Percentiles rank a stretch among this genome's conserved stretches.
phyloP scores from a whole-genome alignment of 1,140 invertebrate genomes.

The Tenebrio molitor region DNA sequence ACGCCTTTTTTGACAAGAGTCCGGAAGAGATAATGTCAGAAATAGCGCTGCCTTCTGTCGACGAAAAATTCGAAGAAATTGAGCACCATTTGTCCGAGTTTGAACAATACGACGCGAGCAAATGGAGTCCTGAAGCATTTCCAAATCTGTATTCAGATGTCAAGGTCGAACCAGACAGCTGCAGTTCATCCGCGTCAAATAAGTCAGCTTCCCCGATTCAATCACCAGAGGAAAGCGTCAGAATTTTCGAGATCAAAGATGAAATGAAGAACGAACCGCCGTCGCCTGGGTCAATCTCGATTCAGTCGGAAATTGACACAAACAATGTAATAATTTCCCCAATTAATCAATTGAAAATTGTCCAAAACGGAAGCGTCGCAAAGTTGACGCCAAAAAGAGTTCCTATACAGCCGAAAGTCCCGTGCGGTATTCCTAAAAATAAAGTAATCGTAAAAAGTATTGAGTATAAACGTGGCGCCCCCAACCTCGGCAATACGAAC shows the following conservation, averaged over 20 bases:
- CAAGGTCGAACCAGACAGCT: conserved; percentile 50
- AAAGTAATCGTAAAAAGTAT: conserved; percentile 54
- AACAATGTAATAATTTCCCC: conserved; percentile 33
- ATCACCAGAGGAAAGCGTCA: conserved; percentile 13
- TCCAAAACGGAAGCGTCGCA: conserved; percentile 24
- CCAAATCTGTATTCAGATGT: conserved; percentile 52
- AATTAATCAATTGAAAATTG: conserved; percentile 19
- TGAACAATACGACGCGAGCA: conserved; percentile 53
- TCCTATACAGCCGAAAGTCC: conserved; percentile 55
- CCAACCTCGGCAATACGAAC: background rate
- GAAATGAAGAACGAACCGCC: conserved; percentile 53
- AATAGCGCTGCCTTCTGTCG: conserved; percentile 50
- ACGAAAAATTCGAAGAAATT: conserved; percentile 46
- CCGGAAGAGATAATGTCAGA: conserved; percentile 62
- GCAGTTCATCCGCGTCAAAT: conserved; percentile 40
- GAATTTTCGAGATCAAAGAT: conserved; percentile 53
- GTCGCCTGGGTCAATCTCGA: conserved; percentile 15
- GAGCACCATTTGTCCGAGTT: conserved; percentile 52
- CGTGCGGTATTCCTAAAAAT: conserved; percentile 49
- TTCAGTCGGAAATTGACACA: conserved; percentile 19
- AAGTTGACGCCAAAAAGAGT: conserved; percentile 49
- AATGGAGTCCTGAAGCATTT: conserved; percentile 50
- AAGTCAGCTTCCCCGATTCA: conserved; percentile 32
- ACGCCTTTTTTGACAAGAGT: conserved; percentile 60
- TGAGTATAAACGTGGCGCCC: conserved; percentile 42